These are phyloP conservation scores for Platypus cylindrus DNA, from an alignment of 2,888 invertebrate species.

Conservation along the genomic window DNA sequence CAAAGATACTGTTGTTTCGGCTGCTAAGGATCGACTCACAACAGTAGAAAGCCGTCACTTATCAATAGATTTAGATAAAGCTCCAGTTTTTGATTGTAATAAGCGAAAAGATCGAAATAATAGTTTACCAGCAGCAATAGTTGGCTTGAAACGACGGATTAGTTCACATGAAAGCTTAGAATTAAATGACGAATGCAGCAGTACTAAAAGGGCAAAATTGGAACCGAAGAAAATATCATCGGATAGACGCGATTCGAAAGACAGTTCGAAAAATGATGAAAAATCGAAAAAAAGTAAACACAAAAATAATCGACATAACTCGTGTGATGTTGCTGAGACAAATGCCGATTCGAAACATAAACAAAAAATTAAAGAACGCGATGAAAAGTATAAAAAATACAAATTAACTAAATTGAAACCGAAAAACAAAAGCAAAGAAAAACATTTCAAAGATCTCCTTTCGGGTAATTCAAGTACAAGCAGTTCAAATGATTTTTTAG, in stretches of 20 bases:
- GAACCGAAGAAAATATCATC: conserved; percentile 38
- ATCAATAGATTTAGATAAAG: conserved; percentile 39
- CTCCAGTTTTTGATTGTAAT: conserved; percentile 18
- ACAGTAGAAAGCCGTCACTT: conserved; percentile 35
- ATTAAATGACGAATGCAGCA: conserved; percentile 46
- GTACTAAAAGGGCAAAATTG: conserved; percentile 43
- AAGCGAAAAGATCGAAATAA: conserved; percentile 50
- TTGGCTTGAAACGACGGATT: conserved; percentile 59
- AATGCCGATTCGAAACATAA: conserved; percentile 21
- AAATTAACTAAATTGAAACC: conserved; percentile 27
- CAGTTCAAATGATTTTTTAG: conserved; percentile 45
- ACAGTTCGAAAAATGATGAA: conserved; percentile 35
- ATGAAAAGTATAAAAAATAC: conserved; percentile 30
- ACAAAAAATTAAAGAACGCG: conserved; percentile 31
- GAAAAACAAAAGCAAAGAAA: conserved; percentile 30
- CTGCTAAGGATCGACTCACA: conserved; percentile 22
- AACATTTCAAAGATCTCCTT: conserved; percentile 26
- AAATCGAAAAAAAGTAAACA: conserved; percentile 39
- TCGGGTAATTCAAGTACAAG: conserved; percentile 20
- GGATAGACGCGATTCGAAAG: conserved; percentile 61
- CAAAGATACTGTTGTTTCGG: conserved; percentile 18
- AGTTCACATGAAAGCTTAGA: conserved; percentile 63
- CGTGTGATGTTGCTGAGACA: conserved; percentile 34
- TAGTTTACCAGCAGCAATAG: conserved; percentile 49
- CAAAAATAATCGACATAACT: conserved; percentile 43